These are phyloP conservation scores for Saimiri boliviensis DNA, from an alignment of 2,113 vertebrate genomes.

Conservation along the genomic window DNA sequence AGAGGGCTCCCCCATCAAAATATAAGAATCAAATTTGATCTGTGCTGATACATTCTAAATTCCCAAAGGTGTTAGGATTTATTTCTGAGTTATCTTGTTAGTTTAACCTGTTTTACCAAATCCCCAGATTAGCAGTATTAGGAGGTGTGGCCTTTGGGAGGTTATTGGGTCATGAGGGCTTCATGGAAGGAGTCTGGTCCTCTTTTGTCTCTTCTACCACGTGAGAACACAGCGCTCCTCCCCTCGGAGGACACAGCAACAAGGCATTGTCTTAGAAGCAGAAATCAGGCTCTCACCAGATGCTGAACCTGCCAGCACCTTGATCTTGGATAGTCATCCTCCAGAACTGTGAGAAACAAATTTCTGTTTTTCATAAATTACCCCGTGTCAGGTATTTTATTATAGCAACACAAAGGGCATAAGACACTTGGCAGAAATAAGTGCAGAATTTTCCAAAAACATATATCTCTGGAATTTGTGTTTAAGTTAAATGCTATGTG, in stretches of 20 bases:
- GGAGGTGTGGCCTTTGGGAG: background rate
- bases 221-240: background rate
- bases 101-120: background rate
- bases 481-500: background rate
- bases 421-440: background rate
- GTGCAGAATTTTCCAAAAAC: background rate
- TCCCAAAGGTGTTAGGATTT: background rate
- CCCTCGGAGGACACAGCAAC: background rate
- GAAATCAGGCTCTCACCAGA: background rate
- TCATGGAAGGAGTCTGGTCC: background rate
- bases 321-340: background rate
- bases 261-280: background rate
- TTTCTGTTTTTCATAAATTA: background rate
- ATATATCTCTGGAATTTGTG: background rate
- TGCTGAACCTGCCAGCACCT: background rate
- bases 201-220: background rate
- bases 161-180: background rate
- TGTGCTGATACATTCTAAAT: slow-evolving; percentile 3
- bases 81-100: background rate
- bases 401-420: background rate
- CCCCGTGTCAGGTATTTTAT: background rate
- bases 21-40: background rate
- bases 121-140: background rate
- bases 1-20: background rate
- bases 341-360: background rate